These are phyloP conservation scores for Pharmacophagus antenor DNA, from an alignment of 2,888 invertebrate genomes.

Conservation along the genomic window DNA sequence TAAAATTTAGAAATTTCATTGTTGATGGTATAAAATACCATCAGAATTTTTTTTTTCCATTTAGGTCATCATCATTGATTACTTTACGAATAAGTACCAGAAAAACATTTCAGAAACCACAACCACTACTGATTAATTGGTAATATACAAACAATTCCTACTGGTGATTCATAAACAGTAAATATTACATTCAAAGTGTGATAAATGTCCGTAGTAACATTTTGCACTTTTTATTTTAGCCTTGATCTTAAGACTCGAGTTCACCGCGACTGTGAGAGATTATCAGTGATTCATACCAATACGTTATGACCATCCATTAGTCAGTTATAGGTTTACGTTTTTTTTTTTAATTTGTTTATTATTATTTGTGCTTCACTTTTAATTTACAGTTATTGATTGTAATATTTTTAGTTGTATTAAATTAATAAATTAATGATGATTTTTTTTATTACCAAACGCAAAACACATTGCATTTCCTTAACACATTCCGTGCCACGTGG, in stretches of 20 bases:
- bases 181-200: conserved; percentile 7
- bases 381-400: too few species aligned
- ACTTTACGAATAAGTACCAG: too few species aligned
- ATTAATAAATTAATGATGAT: too few species aligned
- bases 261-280: neutral
- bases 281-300: conserved; percentile 22
- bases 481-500: too few species aligned
- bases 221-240: conserved; percentile 14
- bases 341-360: neutral
- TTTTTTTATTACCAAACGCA: too few species aligned
- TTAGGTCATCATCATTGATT: too few species aligned
- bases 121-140: conserved; percentile 4
- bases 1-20: too few species aligned
- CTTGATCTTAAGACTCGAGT: conserved; percentile 1
- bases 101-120: neutral
- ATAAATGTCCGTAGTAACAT: neutral
- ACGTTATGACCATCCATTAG: conserved; percentile 4
- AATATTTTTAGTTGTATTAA: too few species aligned
- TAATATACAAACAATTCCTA: conserved; percentile 11
- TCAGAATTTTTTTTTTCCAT: too few species aligned
- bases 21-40: too few species aligned
- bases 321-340: neutral
- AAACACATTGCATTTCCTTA: too few species aligned
- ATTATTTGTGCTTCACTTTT: neutral
- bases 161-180: conserved; percentile 11